Percentiles rank a stretch among this genome's conserved stretches.
phyloP scores from a whole-genome alignment of 2,888 invertebrate species.

The Anaspis maculata region DNA sequence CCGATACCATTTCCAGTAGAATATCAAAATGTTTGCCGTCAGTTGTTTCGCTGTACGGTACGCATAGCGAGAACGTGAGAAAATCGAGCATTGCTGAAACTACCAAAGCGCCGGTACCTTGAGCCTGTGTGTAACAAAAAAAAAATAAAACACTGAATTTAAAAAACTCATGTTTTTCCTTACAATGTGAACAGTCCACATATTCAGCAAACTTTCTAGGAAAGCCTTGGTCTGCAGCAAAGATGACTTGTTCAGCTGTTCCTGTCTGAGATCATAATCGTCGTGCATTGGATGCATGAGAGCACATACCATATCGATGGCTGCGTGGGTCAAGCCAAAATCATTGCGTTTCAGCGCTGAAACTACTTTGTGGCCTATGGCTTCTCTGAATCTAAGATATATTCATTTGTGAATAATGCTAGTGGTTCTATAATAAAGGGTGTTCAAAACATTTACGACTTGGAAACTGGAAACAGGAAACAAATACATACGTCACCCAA shows the following conservation, averaged over 20 bases:
- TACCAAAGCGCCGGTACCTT: conserved; percentile 90
- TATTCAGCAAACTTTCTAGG: conserved; percentile 84
- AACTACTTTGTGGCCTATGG: conserved; percentile 87
- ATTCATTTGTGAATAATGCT: too few relatives aligned
- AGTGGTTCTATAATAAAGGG: too few relatives aligned
- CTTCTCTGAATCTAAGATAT: conserved; percentile 75
- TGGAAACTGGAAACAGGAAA: conserved; percentile 5
- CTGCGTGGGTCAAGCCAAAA: conserved; percentile 88
- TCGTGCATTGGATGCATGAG: conserved; percentile 98
- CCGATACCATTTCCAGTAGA: conserved; percentile 88
- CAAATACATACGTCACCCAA: too few relatives aligned
- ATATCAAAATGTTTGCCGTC: conserved; percentile 94
- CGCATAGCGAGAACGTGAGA: conserved; percentile 93
- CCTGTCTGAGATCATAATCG: conserved; percentile 93
- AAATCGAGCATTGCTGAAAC: conserved; percentile 98
- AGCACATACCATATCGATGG: conserved; percentile 94
- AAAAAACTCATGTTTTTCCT: conserved; percentile 34
- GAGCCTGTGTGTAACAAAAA: conserved; percentile 54
- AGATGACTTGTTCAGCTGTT: conserved; percentile 96
- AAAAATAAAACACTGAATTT: conserved; percentile 4
- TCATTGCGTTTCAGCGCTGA: conserved; percentile 80
- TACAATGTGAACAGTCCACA: conserved; percentile 93
- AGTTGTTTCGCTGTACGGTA: conserved; percentile 98
- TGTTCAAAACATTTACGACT: too few relatives aligned
- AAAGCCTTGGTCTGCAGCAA: conserved; percentile 86